These are phyloP conservation scores for Aurelia sp. DNA, from an alignment of 30 jellyfish, hydroid and myxozoan species.

Conservation along the genomic window DNA sequence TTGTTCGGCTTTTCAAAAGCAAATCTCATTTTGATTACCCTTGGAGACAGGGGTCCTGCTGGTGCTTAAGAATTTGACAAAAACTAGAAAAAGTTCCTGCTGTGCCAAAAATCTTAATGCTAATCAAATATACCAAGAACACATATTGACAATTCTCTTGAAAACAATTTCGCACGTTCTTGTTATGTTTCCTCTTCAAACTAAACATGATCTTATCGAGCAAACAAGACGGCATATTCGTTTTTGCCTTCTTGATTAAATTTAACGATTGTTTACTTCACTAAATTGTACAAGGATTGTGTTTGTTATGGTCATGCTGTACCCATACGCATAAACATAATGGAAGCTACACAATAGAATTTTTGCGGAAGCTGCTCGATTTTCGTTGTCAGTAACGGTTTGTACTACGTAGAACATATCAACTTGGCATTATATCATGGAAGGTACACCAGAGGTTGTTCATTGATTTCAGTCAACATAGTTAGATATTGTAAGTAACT, in stretches of 20 bases:
- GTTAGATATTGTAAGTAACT: too few species aligned
- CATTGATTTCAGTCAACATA: too few species aligned
- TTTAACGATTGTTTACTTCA: slow-evolving; percentile 44
- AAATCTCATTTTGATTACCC: not conserved
- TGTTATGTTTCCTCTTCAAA: slow-evolving; percentile 6
- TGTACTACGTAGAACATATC: too few species aligned
- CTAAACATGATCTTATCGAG: slow-evolving; percentile 7
- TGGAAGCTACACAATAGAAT: not conserved
- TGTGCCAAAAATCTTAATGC: not conserved
- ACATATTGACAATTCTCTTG: slow-evolving; percentile 5
- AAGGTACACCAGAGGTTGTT: too few species aligned
- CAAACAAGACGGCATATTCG: slow-evolving; percentile 13
- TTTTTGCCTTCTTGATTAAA: slow-evolving; percentile 22
- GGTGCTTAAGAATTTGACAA: not conserved
- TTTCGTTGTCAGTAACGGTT: too few species aligned
- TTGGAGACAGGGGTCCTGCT: slow-evolving; percentile 4
- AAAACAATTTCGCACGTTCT: slow-evolving; percentile 37
- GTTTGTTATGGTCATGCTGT: not conserved
- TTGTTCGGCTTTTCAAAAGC: not conserved
- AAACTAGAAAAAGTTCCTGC: slow-evolving; percentile 7
- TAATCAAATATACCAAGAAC: not conserved
- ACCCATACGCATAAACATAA: not conserved
- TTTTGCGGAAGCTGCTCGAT: too few species aligned
- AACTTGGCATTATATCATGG: too few species aligned
- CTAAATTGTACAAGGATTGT: slow-evolving; percentile 26